phyloP scores from a whole-genome alignment of 2,797 vertebrate genomes.

The Tympanoctomys barrerae region DNA sequence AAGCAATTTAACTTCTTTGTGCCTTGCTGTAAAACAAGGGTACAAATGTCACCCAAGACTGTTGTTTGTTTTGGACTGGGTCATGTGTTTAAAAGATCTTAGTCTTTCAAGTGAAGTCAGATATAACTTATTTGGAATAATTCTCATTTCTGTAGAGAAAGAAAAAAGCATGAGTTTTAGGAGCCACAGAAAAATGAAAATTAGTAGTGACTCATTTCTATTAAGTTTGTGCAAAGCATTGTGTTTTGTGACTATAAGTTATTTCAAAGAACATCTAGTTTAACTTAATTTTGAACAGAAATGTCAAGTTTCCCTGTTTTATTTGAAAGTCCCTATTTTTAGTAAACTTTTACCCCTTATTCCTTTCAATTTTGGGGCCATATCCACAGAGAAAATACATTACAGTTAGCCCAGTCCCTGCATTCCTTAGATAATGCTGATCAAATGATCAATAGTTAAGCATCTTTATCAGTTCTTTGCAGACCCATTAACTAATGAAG shows the following conservation, averaged over 20 bases:
- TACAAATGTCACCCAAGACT: background rate
- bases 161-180: background rate
- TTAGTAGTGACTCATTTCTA: background rate
- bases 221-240: constrained; percentile 2
- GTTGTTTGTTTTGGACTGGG: background rate
- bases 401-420: constrained; percentile 69
- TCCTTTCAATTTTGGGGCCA: constrained; percentile 23
- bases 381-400: constrained; percentile 1
- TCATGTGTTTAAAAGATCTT: background rate
- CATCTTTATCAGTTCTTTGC: constrained; percentile 81
- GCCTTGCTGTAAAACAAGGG: background rate
- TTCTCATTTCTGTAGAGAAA: background rate
- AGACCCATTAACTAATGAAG: constrained; percentile 82
- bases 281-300: background rate
- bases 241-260: constrained; percentile 4
- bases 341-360: background rate
- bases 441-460: constrained; percentile 83
- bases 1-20: background rate
- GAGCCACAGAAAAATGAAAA: background rate
- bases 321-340: background rate
- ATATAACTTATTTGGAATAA: background rate
- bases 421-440: constrained; percentile 82
- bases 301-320: background rate
- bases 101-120: background rate
- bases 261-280: background rate